A percentile compares a stretch with the other conserved stretches of the same genome.
Evolutionary conservation across 1,140 invertebrate species (phyloP).

Genomic region (Venustaconcha ellipsiformis): DNA sequence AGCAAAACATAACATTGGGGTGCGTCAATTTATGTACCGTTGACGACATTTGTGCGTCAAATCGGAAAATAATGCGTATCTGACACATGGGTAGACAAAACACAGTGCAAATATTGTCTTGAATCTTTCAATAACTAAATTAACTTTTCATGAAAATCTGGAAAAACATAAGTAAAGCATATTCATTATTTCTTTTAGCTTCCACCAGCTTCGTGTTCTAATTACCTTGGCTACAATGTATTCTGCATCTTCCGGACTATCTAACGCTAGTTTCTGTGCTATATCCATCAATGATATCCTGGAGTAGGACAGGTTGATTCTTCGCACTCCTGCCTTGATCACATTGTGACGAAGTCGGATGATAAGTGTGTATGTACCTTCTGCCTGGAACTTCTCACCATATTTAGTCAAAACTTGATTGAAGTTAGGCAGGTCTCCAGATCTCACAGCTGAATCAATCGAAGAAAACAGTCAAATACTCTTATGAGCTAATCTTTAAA

Average conservation of each 20-base stretch:
- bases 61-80: too few species aligned
- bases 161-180: too few species aligned
- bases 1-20: too few species aligned
- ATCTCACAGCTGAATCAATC: constrained; percentile 81
- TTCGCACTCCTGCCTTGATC: constrained; percentile 98
- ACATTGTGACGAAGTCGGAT: constrained; percentile 95
- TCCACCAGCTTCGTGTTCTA: background rate
- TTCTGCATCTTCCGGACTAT: constrained; percentile 97
- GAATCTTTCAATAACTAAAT: too few species aligned
- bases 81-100: too few species aligned
- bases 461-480: constrained; percentile 1
- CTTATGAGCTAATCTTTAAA: too few species aligned
- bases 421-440: constrained; percentile 95
- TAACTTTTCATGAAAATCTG: too few species aligned
- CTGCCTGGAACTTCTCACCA: constrained; percentile 72
- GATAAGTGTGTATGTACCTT: constrained; percentile 96
- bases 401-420: constrained; percentile 90
- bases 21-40: too few species aligned
- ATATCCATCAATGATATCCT: constrained; percentile 96
- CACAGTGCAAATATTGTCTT: too few species aligned
- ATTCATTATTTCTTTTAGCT: too few species aligned
- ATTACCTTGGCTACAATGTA: constrained; percentile 95
- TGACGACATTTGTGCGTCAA: too few species aligned
- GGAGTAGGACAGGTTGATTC: constrained; percentile 97
- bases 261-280: constrained; percentile 91